Evolutionary conservation across 1,140 invertebrate species (phyloP).

Genomic region (Cyphomyrmex costatus): DNA sequence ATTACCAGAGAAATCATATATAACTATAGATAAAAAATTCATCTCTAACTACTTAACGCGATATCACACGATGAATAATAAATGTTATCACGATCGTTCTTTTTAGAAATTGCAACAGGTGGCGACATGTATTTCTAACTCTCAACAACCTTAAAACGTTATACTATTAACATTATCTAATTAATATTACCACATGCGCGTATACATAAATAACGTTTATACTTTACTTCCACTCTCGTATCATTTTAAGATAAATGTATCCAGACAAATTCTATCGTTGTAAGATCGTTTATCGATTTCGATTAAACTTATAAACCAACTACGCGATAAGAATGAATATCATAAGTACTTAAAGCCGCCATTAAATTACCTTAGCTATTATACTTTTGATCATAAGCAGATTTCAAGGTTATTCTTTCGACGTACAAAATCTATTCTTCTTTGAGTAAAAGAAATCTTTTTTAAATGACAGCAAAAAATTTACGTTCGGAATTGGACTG

Average conservation of each 20-base stretch:
- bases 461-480: constrained; percentile 3
- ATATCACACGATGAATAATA: constrained; percentile 43
- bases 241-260: constrained; percentile 15
- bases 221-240: background rate
- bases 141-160: constrained; percentile 51
- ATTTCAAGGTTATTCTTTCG: constrained; percentile 14
- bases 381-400: constrained; percentile 25
- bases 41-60: constrained; percentile 32
- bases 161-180: constrained; percentile 46
- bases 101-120: constrained; percentile 66
- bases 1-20: constrained; percentile 2
- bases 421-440: background rate
- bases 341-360: constrained; percentile 40
- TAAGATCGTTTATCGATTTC: constrained; percentile 12
- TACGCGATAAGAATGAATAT: constrained; percentile 24
- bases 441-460: background rate
- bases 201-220: background rate
- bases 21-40: constrained; percentile 30
- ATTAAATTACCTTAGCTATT: constrained; percentile 3
- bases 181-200: constrained; percentile 14
- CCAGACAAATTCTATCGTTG: background rate
- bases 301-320: constrained; percentile 21
- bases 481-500: background rate
- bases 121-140: constrained; percentile 45
- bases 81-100: constrained; percentile 62